Evolutionary conservation across 2,888 invertebrate species (phyloP).

Genomic region (Neocrepidodera transversa): DNA sequence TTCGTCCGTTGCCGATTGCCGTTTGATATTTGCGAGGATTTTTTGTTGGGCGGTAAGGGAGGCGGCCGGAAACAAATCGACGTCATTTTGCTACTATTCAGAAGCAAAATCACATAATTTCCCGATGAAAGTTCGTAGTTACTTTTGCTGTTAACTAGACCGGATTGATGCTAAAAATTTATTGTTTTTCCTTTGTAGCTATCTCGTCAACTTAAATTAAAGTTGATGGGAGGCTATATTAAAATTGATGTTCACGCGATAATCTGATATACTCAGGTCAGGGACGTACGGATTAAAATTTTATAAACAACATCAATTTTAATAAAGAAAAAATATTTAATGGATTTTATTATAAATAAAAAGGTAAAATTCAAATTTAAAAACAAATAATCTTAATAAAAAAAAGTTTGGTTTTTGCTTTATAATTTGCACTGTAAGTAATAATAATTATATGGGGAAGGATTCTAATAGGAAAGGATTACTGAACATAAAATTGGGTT

Average conservation of each 20-base stretch:
- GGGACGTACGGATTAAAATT: neutral
- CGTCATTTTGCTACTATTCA: conserved; percentile 57
- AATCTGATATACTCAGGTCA: neutral
- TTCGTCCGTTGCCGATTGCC: conserved; percentile 32
- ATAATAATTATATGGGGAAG: too few relatives aligned
- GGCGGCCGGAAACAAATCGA: conserved; percentile 67
- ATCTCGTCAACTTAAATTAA: conserved; percentile 1
- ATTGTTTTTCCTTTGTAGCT: neutral
- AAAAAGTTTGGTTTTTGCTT: too few relatives aligned
- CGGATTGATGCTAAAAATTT: too few relatives aligned
- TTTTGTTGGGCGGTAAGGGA: conserved; percentile 66
- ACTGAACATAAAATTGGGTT: too few relatives aligned
- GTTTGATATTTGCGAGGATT: conserved; percentile 43
- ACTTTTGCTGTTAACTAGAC: conserved; percentile 2
- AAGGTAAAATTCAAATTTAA: too few relatives aligned
- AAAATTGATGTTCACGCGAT: conserved; percentile 7
- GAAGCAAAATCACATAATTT: neutral
- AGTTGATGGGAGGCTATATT: neutral
- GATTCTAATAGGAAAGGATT: too few relatives aligned
- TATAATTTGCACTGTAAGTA: too few relatives aligned
- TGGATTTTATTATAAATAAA: too few relatives aligned
- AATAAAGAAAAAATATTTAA: too few relatives aligned
- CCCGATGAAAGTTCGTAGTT: neutral
- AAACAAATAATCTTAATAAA: too few relatives aligned
- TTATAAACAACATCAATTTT: too few relatives aligned